Conservation (phyloP, 23 tunicate genomes). For the Corella eumyota region DNA sequence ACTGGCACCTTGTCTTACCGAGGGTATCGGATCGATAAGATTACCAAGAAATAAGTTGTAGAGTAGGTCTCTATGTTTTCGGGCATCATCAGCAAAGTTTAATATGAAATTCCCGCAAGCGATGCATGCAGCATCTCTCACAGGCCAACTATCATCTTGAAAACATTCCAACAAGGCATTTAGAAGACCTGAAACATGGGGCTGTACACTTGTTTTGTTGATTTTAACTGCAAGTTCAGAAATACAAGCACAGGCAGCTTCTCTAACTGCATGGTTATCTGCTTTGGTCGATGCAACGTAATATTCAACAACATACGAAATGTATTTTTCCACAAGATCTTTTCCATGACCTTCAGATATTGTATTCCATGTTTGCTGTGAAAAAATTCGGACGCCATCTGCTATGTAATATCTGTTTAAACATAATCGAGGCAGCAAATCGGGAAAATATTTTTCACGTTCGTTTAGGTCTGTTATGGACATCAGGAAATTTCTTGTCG, state of each 20-base stretch:
- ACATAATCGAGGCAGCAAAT: slow-evolving; percentile 65
- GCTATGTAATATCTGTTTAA: slow-evolving; percentile 88
- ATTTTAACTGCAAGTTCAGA: slow-evolving; percentile 77
- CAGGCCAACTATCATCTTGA: slow-evolving; percentile 97
- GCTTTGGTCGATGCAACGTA: slow-evolving; percentile 70
- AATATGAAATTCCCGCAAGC: slow-evolving; percentile 87
- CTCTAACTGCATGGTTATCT: slow-evolving; percentile 94
- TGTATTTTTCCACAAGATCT: slow-evolving; percentile 66
- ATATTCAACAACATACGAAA: slow-evolving; percentile 43
- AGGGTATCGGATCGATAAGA: slow-evolving; percentile 77
- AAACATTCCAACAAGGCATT: slow-evolving; percentile 64
- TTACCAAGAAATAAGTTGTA: slow-evolving; percentile 64
- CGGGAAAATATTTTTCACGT: slow-evolving; percentile 23
- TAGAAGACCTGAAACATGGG: slow-evolving; percentile 18
- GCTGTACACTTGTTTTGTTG: slow-evolving; percentile 9
- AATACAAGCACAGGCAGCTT: slow-evolving; percentile 97
- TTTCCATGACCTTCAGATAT: slow-evolving; percentile 56
- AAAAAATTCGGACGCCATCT: slow-evolving; percentile 80
- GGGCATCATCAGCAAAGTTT: slow-evolving; percentile 29
- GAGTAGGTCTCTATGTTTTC: slow-evolving; percentile 17
- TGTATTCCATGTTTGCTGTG: slow-evolving; percentile 75
- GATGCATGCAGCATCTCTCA: slow-evolving; percentile 91
- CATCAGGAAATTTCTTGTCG: slow-evolving; percentile 50
- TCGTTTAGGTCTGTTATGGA: slow-evolving; percentile 12
- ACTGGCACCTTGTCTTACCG: slow-evolving; percentile 92